Conservation (phyloP, 35 echinoderm and acorn worm genomes). For the Chiridota heheva region DNA sequence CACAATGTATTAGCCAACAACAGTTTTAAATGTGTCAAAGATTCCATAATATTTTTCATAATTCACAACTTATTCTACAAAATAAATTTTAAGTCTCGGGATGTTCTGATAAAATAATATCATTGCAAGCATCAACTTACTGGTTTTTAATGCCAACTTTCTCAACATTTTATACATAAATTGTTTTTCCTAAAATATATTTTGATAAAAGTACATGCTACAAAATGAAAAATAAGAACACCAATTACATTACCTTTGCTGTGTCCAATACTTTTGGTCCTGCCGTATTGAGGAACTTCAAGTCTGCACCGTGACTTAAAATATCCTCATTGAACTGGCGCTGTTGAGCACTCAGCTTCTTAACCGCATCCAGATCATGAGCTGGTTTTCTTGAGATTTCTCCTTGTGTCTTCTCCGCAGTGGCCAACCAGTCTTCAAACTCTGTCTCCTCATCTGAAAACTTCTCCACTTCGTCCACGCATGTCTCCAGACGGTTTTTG, state of each 20-base stretch:
- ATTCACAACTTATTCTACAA: too few relatives aligned
- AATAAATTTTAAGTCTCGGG: too few relatives aligned
- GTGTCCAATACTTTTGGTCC: conserved; percentile 81
- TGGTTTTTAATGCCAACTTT: too few relatives aligned
- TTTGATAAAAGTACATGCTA: too few relatives aligned
- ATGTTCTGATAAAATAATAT: too few relatives aligned
- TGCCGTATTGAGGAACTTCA: conserved; percentile 86
- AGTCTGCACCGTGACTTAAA: conserved; percentile 67
- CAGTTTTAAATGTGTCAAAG: too few relatives aligned
- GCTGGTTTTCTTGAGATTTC: conserved; percentile 39
- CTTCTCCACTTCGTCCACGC: conserved; percentile 78
- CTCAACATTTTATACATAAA: too few relatives aligned
- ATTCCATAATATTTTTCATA: too few relatives aligned
- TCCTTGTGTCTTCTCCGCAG: conserved; percentile 72
- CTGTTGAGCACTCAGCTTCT: conserved; percentile 59
- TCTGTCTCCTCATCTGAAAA: conserved; percentile 70
- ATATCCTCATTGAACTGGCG: conserved; percentile 86
- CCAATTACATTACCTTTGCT: conserved; percentile 67
- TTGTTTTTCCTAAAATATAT: too few relatives aligned
- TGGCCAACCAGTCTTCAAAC: conserved; percentile 70
- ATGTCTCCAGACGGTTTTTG: conserved; percentile 55
- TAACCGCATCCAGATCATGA: conserved; percentile 66
- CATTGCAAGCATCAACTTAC: too few relatives aligned
- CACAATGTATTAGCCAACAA: too few relatives aligned
- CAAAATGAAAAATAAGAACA: too few relatives aligned